These are phyloP conservation scores for Campoletis raptor DNA, from an alignment of 2,888 invertebrate species.

Conservation along the genomic window DNA sequence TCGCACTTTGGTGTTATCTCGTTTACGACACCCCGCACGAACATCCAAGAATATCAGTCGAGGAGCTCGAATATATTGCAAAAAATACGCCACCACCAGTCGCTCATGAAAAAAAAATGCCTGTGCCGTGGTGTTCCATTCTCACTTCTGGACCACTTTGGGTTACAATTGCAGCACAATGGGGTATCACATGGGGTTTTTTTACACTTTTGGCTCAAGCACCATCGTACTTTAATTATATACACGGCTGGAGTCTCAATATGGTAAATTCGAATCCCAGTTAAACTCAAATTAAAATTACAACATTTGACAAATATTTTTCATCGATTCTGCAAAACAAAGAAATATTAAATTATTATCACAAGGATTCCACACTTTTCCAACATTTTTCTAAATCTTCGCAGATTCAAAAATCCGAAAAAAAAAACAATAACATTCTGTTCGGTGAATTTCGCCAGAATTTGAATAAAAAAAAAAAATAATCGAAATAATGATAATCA, in stretches of 20 bases:
- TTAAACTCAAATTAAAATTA: background rate
- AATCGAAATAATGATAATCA: too few relatives aligned
- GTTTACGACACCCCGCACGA: slow-evolving; percentile 88
- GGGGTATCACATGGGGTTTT: slow-evolving; percentile 90
- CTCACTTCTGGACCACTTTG: slow-evolving; percentile 87
- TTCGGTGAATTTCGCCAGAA: background rate
- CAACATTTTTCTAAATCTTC: too few relatives aligned
- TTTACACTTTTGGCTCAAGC: slow-evolving; percentile 90
- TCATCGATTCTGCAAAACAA: too few relatives aligned
- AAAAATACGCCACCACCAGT: slow-evolving; percentile 85
- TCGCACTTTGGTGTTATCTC: slow-evolving; percentile 87
- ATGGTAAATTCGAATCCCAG: slow-evolving; percentile 85
- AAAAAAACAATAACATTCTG: background rate
- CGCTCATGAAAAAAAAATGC: slow-evolving; percentile 54
- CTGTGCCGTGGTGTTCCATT: slow-evolving; percentile 88
- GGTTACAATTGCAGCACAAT: slow-evolving; percentile 88
- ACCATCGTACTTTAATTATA: slow-evolving; percentile 89
- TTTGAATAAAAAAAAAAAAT: background rate
- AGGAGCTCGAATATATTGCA: slow-evolving; percentile 87
- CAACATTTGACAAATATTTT: too few relatives aligned
- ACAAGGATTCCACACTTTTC: too few relatives aligned
- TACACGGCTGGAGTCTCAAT: slow-evolving; percentile 89
- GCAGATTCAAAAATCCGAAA: too few relatives aligned
- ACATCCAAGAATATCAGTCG: slow-evolving; percentile 88
- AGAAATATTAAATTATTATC: too few relatives aligned